Conservation (phyloP, 2,888 invertebrate species). For the Orchestes rusci region DNA sequence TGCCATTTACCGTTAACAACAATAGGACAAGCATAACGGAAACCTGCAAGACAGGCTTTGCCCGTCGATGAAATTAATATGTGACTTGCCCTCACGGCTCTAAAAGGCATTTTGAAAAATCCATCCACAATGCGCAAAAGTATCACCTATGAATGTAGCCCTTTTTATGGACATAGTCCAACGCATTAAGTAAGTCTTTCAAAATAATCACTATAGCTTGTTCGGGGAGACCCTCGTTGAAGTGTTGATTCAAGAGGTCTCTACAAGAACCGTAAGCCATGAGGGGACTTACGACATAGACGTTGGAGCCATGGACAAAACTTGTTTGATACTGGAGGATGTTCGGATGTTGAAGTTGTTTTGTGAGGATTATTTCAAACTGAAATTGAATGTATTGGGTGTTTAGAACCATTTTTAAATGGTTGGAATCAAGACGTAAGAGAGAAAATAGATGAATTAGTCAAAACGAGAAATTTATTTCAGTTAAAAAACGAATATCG, state of each 20-base stretch:
- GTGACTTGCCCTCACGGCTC: constrained; percentile 77
- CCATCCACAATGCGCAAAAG: neutral
- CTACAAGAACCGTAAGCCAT: constrained; percentile 81
- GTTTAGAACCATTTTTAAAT: too few species aligned
- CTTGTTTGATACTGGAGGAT: constrained; percentile 67
- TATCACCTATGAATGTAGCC: constrained; percentile 75
- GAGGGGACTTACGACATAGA: constrained; percentile 74
- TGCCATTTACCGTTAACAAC: constrained; percentile 65
- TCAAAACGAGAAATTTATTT: too few species aligned
- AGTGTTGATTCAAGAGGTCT: constrained; percentile 70
- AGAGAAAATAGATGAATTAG: too few species aligned
- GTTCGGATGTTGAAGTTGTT: constrained; percentile 72
- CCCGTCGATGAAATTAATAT: constrained; percentile 70
- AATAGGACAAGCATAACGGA: constrained; percentile 70
- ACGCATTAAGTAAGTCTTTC: constrained; percentile 67
- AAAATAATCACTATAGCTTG: constrained; percentile 71
- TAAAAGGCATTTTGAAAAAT: constrained; percentile 38
- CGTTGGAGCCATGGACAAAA: constrained; percentile 69
- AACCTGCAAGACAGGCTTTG: constrained; percentile 66
- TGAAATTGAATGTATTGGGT: too few species aligned
- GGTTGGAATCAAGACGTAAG: too few species aligned
- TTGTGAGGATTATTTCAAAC: constrained; percentile 71
- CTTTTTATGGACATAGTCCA: constrained; percentile 78
- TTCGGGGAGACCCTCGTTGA: constrained; percentile 66
- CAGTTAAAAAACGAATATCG: too few species aligned